Evolutionary conservation across 2,113 vertebrate species (phyloP).

Genomic region (Mastomys coucha): DNA sequence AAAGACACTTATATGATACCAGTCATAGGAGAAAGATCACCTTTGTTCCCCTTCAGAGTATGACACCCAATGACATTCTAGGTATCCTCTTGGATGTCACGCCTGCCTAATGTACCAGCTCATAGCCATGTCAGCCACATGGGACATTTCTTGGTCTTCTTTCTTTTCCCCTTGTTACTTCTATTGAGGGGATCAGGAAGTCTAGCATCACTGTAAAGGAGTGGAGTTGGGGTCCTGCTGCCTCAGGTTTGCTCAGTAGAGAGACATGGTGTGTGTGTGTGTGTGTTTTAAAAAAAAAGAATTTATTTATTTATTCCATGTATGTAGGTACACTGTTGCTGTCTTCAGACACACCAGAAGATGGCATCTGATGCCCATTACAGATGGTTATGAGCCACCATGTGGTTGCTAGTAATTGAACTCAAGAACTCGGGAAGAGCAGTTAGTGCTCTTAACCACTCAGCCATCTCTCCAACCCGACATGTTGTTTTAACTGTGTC

Average conservation of each 20-base stretch:
- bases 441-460: too few relatives aligned
- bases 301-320: too few relatives aligned
- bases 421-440: too few relatives aligned
- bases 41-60: background rate
- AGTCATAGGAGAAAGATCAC: too few relatives aligned
- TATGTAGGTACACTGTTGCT: too few relatives aligned
- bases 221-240: background rate
- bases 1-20: background rate
- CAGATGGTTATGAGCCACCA: too few relatives aligned
- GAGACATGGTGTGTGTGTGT: background rate
- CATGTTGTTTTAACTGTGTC: background rate
- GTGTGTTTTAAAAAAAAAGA: too few relatives aligned
- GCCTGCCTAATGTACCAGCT: background rate
- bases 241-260: background rate
- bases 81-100: background rate
- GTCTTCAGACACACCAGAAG: too few relatives aligned
- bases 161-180: background rate
- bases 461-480: too few relatives aligned
- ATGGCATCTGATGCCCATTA: too few relatives aligned
- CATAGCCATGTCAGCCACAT: too few relatives aligned
- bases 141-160: background rate
- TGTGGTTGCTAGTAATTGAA: too few relatives aligned
- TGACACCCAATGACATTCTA: background rate
- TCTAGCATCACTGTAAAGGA: background rate
- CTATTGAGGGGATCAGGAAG: background rate